Evolutionary conservation across 2,888 invertebrate genomes (phyloP).

Genomic region (Drosophila ustulata): DNA sequence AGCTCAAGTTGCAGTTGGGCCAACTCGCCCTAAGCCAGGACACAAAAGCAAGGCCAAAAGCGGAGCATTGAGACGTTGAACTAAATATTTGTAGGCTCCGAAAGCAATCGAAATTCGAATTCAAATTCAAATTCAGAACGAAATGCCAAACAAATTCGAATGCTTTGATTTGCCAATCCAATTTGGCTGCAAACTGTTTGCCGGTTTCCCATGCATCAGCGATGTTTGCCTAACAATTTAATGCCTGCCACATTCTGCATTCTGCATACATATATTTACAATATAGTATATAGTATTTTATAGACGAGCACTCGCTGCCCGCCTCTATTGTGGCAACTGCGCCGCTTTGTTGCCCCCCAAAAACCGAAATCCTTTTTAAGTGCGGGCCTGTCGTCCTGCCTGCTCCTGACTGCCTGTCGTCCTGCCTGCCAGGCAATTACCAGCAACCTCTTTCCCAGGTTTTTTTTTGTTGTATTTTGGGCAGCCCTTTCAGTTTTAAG

Average conservation of each 20-base stretch:
- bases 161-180: slow-evolving; percentile 54
- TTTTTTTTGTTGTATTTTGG: slow-evolving; percentile 13
- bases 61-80: background rate
- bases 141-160: slow-evolving; percentile 29
- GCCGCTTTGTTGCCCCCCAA: slow-evolving; percentile 29
- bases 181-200: slow-evolving; percentile 39
- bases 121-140: slow-evolving; percentile 6
- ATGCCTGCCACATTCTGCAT: slow-evolving; percentile 6
- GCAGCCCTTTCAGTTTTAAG: slow-evolving; percentile 40
- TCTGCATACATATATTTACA: slow-evolving; percentile 3
- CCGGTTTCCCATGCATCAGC: slow-evolving; percentile 49
- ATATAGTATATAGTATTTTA: slow-evolving; percentile 4
- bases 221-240: slow-evolving; percentile 37
- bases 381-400: too few relatives aligned
- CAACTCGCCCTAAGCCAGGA: background rate
- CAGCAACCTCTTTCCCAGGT: slow-evolving; percentile 17
- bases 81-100: background rate
- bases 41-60: background rate
- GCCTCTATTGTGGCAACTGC: slow-evolving; percentile 29
- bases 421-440: slow-evolving; percentile 51
- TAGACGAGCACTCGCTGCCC: background rate
- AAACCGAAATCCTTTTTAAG: slow-evolving; percentile 45
- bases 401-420: background rate
- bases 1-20: slow-evolving; percentile 37
- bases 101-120: slow-evolving; percentile 4